Conservation (phyloP, 2,797 vertebrate genomes). For the Rhinichthys osculus region DNA sequence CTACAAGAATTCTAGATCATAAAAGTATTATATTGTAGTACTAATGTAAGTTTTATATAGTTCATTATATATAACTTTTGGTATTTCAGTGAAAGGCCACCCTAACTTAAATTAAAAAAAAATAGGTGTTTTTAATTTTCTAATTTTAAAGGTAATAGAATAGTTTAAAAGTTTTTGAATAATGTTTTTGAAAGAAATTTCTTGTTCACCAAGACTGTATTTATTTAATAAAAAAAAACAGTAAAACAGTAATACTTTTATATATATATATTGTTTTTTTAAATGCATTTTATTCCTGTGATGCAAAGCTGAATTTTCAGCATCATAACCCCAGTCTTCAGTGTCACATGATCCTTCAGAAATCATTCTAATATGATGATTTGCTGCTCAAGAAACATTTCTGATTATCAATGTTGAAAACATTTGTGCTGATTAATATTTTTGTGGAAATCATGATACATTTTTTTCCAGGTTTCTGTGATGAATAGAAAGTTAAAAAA, state of each 20-base stretch:
- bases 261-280: neutral
- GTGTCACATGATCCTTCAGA: neutral
- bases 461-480: neutral
- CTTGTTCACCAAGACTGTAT: too few relatives aligned
- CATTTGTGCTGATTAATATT: neutral
- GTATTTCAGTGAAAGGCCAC: neutral
- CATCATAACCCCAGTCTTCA: neutral
- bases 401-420: neutral
- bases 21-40: neutral
- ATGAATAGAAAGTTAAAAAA: neutral
- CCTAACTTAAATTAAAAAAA: neutral
- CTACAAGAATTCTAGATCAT: neutral
- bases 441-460: neutral
- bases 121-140: too few relatives aligned
- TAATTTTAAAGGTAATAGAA: too few relatives aligned
- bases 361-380: neutral
- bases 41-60: neutral
- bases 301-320: neutral
- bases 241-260: neutral
- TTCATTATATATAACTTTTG: neutral
- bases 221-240: neutral
- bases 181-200: neutral
- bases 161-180: too few relatives aligned
- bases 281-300: neutral
- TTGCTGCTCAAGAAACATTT: neutral